Evolutionary conservation across 2,888 invertebrate species (phyloP), one percentile per base, ranked within the genome.

Genomic region (Apamea monoglypha): DNA sequence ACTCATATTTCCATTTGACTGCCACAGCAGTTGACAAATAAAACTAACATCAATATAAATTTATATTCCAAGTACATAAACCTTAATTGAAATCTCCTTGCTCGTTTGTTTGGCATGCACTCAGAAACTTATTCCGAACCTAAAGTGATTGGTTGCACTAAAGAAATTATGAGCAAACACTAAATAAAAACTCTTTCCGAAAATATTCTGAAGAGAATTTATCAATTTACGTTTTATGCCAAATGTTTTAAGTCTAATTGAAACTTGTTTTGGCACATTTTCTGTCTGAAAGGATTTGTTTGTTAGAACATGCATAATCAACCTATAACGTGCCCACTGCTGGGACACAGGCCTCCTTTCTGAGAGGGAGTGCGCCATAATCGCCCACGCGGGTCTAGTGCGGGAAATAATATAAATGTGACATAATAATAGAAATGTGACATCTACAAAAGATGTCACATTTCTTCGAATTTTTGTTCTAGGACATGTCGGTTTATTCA

Each of bases 141-240:
- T 64, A 61, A 82, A 85, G 64, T 72, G 75, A 85, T 81, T 81
- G 76, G 59, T n/a, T 76, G 44, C 29, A 75, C 53, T 69, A 66
- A 18, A 74, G 7, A 82, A 76, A 63, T 63, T 67, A 63, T 63
- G 21, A 67, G 61, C 56, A 61, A 71, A 67, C n/a, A 80, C 1
- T 36, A 29, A 7, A 56, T 21, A 32, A 36, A 56, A 63, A 69
- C 68, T 84, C 18, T n/a, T 2, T 29, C 32, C 18, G 21, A 6
- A 40, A 68, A 66, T 69, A 59, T 68, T 56, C 47, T 16, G 32
- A 47, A 36, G 3, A 59, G 12, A 16, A 72, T 72, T 47, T 56
- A 67, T 47, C 18, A 50, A 69, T 44, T 50, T 29, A 36, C 5
- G 5, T 44, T 68, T 61, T n/a, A 47, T 47, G 67, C 59, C 21